Evolutionary conservation across 2,888 invertebrate species (phyloP), one percentile per base, ranked within the genome.

Genomic region (Harpalus rufipes): DNA sequence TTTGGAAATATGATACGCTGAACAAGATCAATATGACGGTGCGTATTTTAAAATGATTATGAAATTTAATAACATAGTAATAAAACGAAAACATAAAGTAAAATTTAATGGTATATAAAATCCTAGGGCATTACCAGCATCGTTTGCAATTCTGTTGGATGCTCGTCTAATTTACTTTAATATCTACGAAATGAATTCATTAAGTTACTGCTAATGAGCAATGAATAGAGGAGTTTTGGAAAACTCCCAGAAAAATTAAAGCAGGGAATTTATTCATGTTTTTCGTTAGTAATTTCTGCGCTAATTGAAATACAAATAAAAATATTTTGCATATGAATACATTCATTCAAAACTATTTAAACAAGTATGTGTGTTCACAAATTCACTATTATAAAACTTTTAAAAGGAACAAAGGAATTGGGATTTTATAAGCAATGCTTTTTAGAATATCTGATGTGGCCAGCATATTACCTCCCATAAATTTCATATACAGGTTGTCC

Each of bases 201-300:
- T 63, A 80, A 61, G 80, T 63, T 80, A 80, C 44, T 80, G 63
- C 63, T 80, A 79, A 79, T 79, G 79, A 79, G 79, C 79, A 79
- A 18, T 61, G 63, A 80, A 80, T 63, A 63, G 44, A 79, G 16
- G 59, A 41, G 41, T 63, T 74, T 74, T 74, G 72, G 72, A 44
- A 68, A 39, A 68, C 18, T 74, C 72, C 21, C 72, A 74, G 44
- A 74, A 74, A 74, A 74, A 74, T 72, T 44, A 72, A 72, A 74
- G 72, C 72, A 44, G n/a, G 68, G 6, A 61, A 41, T 61, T 79
- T 79, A 51, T 78, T 78, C 59, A 78, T 61, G 79, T 79, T 79
- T 79, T 78, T 32, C 44, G 16, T 51, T 76, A 18, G 18, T 78
- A 58, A 32, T 56, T 32, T 25, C 78, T 21, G 16, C 39, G 32